Evolutionary conservation across 2,888 invertebrate genomes (phyloP), one percentile per base, ranked within the genome.

Genomic region (Nephrocerus scutellatus): DNA sequence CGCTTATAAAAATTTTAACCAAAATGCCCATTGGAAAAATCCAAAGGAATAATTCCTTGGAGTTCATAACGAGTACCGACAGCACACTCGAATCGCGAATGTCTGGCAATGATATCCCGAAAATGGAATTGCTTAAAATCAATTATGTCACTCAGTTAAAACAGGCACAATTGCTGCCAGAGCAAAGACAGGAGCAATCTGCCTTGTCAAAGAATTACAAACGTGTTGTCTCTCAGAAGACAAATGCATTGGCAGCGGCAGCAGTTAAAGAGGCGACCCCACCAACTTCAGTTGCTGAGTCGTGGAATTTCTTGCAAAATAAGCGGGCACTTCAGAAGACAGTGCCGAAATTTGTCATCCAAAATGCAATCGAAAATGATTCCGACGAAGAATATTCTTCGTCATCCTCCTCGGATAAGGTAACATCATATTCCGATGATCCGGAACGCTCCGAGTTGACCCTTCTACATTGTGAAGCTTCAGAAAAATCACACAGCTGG

Each of bases 41-140:
- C 22, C 50, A 43, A 26, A 56, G 53, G 24, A 60, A 56, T 37
- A 39, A 56, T 9, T 44, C 49, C 6, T 42, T 33, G 23, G 59
- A 57, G 18, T 44, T 50, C 0, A 30, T 51, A 8, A 32, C 40
- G 25, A 44, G 45, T 20, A 43, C 54, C 13, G 58, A 59, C 30
- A 56, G 59, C 39, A 63, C 61, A 1, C 35, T 62, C 10, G 65
- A 63, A 35, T 61, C 64, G 23, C 57, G 60, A 3, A 58, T 62
- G 49, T 62, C 64, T 36, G 59, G 57, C 33, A 53, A 57, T 14
- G 62, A 66, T 38, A 54, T 68, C 44, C 65, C 68, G 6, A 61
- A 67, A 50, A 68, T 68, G 68, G 62, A 68, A 43, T 44, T 68
- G 35, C 53, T 68, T 10, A 63, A 67, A 46, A 59, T 68, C 40